Evolutionary conservation across 2,888 invertebrate species (phyloP), one percentile per base, ranked within the genome.

Genomic region (Subacronicta megacephala): DNA sequence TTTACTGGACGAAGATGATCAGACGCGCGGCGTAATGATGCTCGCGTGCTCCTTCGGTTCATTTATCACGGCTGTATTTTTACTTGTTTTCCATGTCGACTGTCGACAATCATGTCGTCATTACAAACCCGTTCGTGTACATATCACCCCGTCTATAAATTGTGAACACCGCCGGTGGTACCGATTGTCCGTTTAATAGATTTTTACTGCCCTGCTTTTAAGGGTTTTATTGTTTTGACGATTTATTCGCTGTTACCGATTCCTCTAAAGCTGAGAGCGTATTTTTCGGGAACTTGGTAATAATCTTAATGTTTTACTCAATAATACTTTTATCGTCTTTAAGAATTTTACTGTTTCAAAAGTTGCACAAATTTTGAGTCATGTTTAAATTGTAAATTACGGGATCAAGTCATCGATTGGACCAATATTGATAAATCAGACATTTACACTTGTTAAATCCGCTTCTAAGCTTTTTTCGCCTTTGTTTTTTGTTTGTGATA

Each of bases 31-130:
- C 72, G 82, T 88, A 89, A 90, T 84, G 87, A 87, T 79, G 82
- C 84, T 88, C 90, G 90, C 90, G 89, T 90, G 90, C 88, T 85
- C 44, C 18, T 42, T 64, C 83, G 62, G 57, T 77, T 80, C 90
- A 92, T 92, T 92, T 92, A 91, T 91, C 90, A 92, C 86, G 78
- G 82, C 82, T 77, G 83, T 90, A 90, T 90, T 90, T 91, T 89
- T 92, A 91, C 90, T 90, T 89, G 90, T 92, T 90, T 88, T 82
- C 85, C 86, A 84, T 90, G 91, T 90, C 87, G 84, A 75, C 87
- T 90, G 91, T 92, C 89, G 85, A 90, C 92, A 90, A 90, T 88
- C 92, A 90, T 92, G 92, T 92, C 90, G 87, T 92, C 92, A 93
- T 93, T 93, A 93, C 92, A 83, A 85, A 80, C 89, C 84, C 80